A percentile compares a stretch with the other conserved stretches of the same genome.
Conservation (phyloP, 2,888 invertebrate species). For the Imbricaverruca yamaguchii region DNA sequence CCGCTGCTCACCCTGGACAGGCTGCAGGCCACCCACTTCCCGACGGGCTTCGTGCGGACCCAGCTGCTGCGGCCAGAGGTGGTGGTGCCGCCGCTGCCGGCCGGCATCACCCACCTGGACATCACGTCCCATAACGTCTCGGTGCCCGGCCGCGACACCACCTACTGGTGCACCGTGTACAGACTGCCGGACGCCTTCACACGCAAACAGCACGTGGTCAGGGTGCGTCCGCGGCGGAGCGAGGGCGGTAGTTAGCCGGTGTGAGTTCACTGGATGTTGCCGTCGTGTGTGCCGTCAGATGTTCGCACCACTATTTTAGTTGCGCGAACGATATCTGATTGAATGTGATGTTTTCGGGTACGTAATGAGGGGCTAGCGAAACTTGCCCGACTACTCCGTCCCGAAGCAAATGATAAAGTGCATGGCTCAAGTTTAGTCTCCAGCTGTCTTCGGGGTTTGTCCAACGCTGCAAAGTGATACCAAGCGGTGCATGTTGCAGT, state of each 20-base stretch:
- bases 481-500: constrained; percentile 49
- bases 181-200: constrained; percentile 62
- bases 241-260: no score
- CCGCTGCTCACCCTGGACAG: constrained; percentile 60
- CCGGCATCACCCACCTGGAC: constrained; percentile 38
- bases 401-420: no score
- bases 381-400: no score
- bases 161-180: constrained; percentile 91
- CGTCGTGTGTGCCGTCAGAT: no score
- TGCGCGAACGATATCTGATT: no score
- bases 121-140: constrained; percentile 56
- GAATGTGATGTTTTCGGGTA: no score
- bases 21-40: constrained; percentile 39
- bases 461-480: no score
- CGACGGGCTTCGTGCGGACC: constrained; percentile 63
- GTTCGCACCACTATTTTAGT: no score
- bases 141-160: constrained; percentile 80
- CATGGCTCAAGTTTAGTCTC: no score
- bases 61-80: constrained; percentile 55
- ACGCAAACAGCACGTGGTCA: constrained; percentile 64
- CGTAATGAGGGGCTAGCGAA: no score
- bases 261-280: no score
- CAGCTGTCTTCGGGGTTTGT: no score
- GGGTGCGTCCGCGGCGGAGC: constrained; percentile 43
- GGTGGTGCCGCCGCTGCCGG: constrained; percentile 37